Percentiles rank a stretch among this genome's conserved stretches.
Evolutionary conservation across 2,888 invertebrate genomes (phyloP).

Genomic region (Polydrusus cervinus): DNA sequence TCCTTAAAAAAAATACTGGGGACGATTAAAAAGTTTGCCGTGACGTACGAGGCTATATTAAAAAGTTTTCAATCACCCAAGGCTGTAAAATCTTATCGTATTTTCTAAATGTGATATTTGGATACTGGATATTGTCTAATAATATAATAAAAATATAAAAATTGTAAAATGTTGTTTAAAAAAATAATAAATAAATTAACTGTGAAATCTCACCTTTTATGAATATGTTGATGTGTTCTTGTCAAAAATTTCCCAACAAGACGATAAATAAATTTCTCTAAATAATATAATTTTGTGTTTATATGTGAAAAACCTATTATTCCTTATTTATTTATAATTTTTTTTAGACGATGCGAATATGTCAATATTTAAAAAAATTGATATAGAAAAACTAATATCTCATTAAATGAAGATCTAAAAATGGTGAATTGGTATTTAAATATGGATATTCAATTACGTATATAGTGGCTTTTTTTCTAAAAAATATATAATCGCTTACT

Average conservation of each 20-base stretch:
- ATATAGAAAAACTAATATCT: no score
- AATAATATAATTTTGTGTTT: slow-evolving; percentile 36
- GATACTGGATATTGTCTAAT: slow-evolving; percentile 67
- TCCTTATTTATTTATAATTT: not conserved
- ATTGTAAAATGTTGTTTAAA: slow-evolving; percentile 40
- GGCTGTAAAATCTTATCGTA: slow-evolving; percentile 65
- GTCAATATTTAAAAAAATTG: no score
- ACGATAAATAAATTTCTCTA: slow-evolving; percentile 52
- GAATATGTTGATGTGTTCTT: slow-evolving; percentile 55
- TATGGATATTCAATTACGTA: no score
- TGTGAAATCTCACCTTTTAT: slow-evolving; percentile 51
- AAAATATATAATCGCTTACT: no score
- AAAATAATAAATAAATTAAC: slow-evolving; percentile 35
- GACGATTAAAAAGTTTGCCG: slow-evolving; percentile 13
- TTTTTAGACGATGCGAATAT: no score
- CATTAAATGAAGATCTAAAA: no score
- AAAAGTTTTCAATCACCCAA: slow-evolving; percentile 54
- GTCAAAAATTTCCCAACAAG: slow-evolving; percentile 54
- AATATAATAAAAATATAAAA: slow-evolving; percentile 23
- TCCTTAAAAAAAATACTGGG: not conserved
- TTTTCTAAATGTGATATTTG: slow-evolving; percentile 73
- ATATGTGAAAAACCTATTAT: not conserved
- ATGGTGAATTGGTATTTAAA: no score
- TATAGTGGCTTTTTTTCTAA: no score
- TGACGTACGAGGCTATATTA: slow-evolving; percentile 28